These are phyloP conservation scores for Glossophaga mutica DNA, from an alignment of 2,797 vertebrate species.

Conservation along the genomic window DNA sequence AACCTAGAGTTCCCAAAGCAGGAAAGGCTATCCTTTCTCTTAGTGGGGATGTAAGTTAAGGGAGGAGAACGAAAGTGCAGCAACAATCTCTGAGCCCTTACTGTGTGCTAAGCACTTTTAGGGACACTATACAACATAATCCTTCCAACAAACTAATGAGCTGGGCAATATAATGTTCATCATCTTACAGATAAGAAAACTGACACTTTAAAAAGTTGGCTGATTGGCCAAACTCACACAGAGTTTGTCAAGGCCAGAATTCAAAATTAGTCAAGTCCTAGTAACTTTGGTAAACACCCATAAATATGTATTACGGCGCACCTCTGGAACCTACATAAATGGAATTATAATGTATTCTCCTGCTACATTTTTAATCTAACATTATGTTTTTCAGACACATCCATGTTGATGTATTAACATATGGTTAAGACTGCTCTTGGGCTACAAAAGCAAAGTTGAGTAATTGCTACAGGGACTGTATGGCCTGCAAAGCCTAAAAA, in stretches of 20 bases:
- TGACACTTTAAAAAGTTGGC: not conserved
- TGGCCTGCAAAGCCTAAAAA: not conserved
- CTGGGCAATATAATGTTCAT: not conserved
- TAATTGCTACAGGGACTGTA: not conserved
- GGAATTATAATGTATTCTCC: not conserved
- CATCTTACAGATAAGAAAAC: not conserved
- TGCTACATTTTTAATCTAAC: not conserved
- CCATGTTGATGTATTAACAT: not conserved
- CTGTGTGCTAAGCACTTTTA: not conserved
- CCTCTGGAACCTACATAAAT: not conserved
- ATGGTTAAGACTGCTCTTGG: not conserved
- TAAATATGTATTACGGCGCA: not conserved
- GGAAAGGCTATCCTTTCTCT: not conserved
- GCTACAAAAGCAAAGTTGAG: not conserved
- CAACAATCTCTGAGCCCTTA: not conserved
- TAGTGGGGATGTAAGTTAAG: not conserved
- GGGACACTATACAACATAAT: not conserved
- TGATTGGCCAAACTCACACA: not conserved
- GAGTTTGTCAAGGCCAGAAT: not conserved
- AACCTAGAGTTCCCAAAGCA: not conserved
- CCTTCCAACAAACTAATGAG: not conserved
- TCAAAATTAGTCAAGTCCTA: not conserved
- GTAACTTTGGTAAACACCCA: not conserved
- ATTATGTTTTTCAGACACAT: not conserved
- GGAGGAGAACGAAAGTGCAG: not conserved